Conservation (phyloP, 1,140 invertebrate species). For the Atta colombica region DNA sequence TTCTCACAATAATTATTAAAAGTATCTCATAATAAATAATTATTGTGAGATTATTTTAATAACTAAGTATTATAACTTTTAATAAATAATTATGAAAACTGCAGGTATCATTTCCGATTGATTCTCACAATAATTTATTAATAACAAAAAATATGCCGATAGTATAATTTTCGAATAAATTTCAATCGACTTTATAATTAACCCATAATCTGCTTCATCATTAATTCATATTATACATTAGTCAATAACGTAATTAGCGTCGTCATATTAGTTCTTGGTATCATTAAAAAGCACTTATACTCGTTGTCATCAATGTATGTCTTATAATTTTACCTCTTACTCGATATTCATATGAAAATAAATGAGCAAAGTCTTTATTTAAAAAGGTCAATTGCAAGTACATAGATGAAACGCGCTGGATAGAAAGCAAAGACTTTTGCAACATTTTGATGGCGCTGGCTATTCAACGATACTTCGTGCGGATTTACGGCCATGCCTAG, state of each 20-base stretch:
- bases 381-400: not conserved
- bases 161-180: not conserved
- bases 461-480: conserved; percentile 12
- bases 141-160: not conserved
- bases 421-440: not conserved
- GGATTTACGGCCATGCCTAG: conserved; percentile 26
- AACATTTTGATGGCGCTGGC: conserved; percentile 22
- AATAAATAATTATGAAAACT: not conserved
- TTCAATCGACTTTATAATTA: conserved; percentile 3
- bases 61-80: too few species aligned
- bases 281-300: too few species aligned
- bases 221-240: not conserved
- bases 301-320: not conserved
- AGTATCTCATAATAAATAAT: too few species aligned
- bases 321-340: not conserved
- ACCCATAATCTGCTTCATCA: not conserved
- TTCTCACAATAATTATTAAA: not conserved
- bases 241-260: not conserved
- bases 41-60: too few species aligned
- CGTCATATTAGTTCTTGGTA: not conserved
- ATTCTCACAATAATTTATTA: not conserved
- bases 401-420: not conserved
- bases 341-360: not conserved
- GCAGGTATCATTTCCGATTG: not conserved
- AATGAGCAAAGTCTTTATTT: not conserved